Evolutionary conservation across 1,140 invertebrate species (phyloP).

Genomic region (Trichogramma pretiosum): DNA sequence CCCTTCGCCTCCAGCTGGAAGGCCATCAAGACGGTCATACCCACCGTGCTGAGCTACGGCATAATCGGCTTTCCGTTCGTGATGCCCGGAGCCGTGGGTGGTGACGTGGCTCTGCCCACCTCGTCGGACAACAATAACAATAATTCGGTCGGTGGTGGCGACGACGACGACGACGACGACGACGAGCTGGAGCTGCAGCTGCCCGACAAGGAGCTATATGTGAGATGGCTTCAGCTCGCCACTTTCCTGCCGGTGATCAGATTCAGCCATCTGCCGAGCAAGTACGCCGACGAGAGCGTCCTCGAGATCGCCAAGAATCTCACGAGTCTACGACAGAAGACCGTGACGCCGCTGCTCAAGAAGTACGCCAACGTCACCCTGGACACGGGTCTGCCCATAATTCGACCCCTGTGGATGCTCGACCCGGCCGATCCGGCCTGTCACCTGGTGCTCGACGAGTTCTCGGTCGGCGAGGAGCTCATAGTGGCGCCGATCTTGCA

Average conservation of each 20-base stretch:
- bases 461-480: constrained; percentile 81
- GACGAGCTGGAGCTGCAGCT: constrained; percentile 65
- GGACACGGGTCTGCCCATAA: constrained; percentile 70
- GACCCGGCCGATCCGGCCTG: constrained; percentile 72
- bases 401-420: constrained; percentile 87
- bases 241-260: constrained; percentile 84
- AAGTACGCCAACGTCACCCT: constrained; percentile 68
- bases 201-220: not conserved
- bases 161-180: constrained; percentile 53
- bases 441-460: constrained; percentile 75
- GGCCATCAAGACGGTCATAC: constrained; percentile 74
- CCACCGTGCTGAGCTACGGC: constrained; percentile 77
- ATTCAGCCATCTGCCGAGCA: constrained; percentile 80
- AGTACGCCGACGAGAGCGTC: constrained; percentile 70
- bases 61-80: constrained; percentile 85
- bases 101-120: constrained; percentile 60
- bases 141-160: no score
- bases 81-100: constrained; percentile 87
- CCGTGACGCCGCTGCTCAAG: constrained; percentile 64
- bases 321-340: constrained; percentile 64
- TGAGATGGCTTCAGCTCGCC: constrained; percentile 85
- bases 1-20: constrained; percentile 83
- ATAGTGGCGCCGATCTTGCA: constrained; percentile 85
- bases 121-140: constrained; percentile 45
- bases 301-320: constrained; percentile 68